Conservation (phyloP, 2,888 invertebrate genomes). For the Eupsilia transversa region DNA sequence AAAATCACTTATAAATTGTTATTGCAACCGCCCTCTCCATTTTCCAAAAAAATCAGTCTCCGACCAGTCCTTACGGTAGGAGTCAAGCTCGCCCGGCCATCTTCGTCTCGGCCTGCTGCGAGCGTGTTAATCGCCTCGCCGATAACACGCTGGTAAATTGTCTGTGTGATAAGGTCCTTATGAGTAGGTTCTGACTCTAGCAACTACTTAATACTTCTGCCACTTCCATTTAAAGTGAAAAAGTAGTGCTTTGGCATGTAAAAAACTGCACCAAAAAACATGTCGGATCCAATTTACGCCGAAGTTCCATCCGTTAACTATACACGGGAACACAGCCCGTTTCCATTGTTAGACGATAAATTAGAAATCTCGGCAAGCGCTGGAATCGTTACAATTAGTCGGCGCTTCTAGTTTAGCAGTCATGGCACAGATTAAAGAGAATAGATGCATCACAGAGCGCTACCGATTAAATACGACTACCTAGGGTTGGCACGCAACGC, state of each 20-base stretch:
- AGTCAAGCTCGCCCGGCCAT: no score
- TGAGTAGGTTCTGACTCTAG: neutral
- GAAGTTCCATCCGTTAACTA: conserved; percentile 32
- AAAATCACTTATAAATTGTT: neutral
- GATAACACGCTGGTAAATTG: no score
- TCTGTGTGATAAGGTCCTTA: no score
- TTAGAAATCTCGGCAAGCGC: conserved; percentile 63
- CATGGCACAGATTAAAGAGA: conserved; percentile 76
- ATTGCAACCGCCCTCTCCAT: no score
- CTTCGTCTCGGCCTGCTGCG: no score
- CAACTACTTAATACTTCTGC: neutral
- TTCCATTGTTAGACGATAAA: conserved; percentile 64
- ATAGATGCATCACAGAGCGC: conserved; percentile 75
- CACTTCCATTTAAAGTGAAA: neutral
- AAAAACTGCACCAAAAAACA: conserved; percentile 38
- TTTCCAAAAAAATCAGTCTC: no score
- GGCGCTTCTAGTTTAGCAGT: conserved; percentile 73
- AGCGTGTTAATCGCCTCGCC: no score
- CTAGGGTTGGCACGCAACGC: conserved; percentile 69
- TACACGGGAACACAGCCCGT: conserved; percentile 45
- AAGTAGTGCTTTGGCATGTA: neutral
- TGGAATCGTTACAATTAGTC: conserved; percentile 70
- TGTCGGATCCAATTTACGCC: conserved; percentile 38
- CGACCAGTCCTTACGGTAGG: no score
- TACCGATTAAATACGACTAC: conserved; percentile 73